Base-by-base conservation (phyloP, 2,113 vertebrate genomes). In the Anhinga anhinga region DNA sequence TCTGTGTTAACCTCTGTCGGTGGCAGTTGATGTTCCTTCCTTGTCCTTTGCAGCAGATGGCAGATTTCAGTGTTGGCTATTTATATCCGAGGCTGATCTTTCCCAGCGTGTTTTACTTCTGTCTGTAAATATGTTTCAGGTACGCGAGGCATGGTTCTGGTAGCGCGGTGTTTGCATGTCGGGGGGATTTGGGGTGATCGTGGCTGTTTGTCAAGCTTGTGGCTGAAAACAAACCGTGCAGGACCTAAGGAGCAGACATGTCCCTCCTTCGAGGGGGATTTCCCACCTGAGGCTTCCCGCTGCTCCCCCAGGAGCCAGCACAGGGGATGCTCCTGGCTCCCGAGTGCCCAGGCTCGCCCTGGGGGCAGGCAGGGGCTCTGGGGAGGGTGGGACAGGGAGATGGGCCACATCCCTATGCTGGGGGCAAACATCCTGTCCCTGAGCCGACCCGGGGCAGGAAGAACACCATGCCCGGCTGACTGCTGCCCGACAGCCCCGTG, bases 11-110 rank as follows among this genome's bases (percentile, higher is more conserved):
- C 95, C 94, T 90, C 93, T 62, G 83, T 93, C 2, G 67, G 65
- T 87, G 95, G 88, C 91, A 79, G 90, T 74, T 42, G 58, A 42
- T 94, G 95, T 96, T 93, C 87, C 94, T 95, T 58, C 76, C 65
- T 56, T 70, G 95, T 97, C 88, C 92, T 73, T 87, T 21, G 79
- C 82, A 52, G 76, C 88, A 94, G 93, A 85, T 88, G 90, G 90
- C 78, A 88, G 80, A 87, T 89, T 91, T 91, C 71, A 25, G 69
- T 97, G 96, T 87, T 91, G 89, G 85, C 88, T 92, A 86, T 96
- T 93, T 97, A 88, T 95, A 91, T 93, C 76, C 1, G 25, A 81
- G 73, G 89, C 83, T 61, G 92, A 90, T 95, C 72, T 95, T 91
- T 91, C 19, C 67, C 74, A 58, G 76, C 12, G 49, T 59, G 67